A percentile compares a stretch with the other conserved stretches of the same genome.
Evolutionary conservation across 1,140 invertebrate species (phyloP).

Genomic region (Trinorchestia longiramus): DNA sequence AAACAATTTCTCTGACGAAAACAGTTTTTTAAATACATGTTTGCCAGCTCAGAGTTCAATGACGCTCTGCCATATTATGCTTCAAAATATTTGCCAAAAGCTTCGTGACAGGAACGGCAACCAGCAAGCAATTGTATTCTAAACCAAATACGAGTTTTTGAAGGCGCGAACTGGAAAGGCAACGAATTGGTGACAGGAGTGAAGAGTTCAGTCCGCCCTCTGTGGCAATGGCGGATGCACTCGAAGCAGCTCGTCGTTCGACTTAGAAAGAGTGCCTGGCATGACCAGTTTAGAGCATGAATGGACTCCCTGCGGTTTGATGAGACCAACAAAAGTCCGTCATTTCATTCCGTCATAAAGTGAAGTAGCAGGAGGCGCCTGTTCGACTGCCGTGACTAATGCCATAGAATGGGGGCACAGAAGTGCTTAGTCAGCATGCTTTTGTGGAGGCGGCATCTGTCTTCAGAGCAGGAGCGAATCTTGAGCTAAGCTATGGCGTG

Average conservation of each 20-base stretch:
- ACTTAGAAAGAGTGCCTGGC: slow-evolving; percentile 11
- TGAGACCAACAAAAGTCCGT: slow-evolving; percentile 51
- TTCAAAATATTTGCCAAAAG: neutral
- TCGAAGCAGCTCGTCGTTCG: slow-evolving; percentile 29
- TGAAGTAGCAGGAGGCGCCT: slow-evolving; percentile 52
- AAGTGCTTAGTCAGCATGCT: slow-evolving; percentile 50
- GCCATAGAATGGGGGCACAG: slow-evolving; percentile 27
- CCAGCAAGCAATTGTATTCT: neutral
- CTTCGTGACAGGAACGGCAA: neutral
- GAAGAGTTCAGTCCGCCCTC: neutral
- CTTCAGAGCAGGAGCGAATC: slow-evolving; percentile 33
- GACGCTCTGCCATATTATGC: neutral
- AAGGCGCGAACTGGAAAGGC: neutral
- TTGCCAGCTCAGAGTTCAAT: neutral
- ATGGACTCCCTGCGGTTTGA: slow-evolving; percentile 52
- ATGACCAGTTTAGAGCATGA: slow-evolving; percentile 42
- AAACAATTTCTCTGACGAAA: neutral
- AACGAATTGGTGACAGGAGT: neutral
- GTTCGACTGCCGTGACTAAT: slow-evolving; percentile 50
- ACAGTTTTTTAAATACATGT: neutral
- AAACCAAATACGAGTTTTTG: neutral
- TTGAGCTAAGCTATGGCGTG: slow-evolving; percentile 6
- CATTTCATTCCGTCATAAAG: slow-evolving; percentile 53
- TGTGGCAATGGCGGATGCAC: neutral
- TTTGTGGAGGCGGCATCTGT: neutral